Evolutionary conservation across 2,113 vertebrate genomes (phyloP).

Genomic region (Riparia riparia): DNA sequence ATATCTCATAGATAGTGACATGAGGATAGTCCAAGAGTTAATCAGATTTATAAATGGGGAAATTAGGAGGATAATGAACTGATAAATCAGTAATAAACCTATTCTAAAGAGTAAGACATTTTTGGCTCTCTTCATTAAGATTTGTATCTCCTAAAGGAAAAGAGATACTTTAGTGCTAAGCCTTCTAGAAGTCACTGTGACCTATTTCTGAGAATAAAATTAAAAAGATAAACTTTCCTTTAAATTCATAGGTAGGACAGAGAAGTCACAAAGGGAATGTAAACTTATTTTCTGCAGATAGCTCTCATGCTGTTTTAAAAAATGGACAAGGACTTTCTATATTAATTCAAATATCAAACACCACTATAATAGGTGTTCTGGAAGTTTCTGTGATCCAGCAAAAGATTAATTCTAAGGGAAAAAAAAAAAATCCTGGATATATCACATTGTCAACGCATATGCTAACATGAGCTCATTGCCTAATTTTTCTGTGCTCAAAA

Average conservation of each 20-base stretch:
- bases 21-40: conserved; percentile 72
- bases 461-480: background rate
- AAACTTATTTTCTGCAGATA: conserved; percentile 35
- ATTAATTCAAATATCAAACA: background rate
- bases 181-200: conserved; percentile 52
- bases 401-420: background rate
- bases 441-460: background rate
- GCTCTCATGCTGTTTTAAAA: background rate
- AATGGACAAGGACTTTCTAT: background rate
- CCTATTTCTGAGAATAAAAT: conserved; percentile 62
- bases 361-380: background rate
- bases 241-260: conserved; percentile 28
- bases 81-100: conserved; percentile 79
- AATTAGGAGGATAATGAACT: conserved; percentile 81
- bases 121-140: conserved; percentile 78
- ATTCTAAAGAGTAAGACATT: conserved; percentile 74
- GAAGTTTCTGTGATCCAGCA: background rate
- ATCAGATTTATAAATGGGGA: conserved; percentile 80
- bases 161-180: conserved; percentile 69
- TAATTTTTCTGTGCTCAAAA: background rate
- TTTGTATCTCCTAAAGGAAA: conserved; percentile 74
- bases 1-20: conserved; percentile 59
- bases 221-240: conserved; percentile 61
- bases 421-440: background rate
- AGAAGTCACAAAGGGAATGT: conserved; percentile 27